Evolutionary conservation across 1,140 invertebrate genomes (phyloP).

Genomic region (Pseudomyrmex gracilis): DNA sequence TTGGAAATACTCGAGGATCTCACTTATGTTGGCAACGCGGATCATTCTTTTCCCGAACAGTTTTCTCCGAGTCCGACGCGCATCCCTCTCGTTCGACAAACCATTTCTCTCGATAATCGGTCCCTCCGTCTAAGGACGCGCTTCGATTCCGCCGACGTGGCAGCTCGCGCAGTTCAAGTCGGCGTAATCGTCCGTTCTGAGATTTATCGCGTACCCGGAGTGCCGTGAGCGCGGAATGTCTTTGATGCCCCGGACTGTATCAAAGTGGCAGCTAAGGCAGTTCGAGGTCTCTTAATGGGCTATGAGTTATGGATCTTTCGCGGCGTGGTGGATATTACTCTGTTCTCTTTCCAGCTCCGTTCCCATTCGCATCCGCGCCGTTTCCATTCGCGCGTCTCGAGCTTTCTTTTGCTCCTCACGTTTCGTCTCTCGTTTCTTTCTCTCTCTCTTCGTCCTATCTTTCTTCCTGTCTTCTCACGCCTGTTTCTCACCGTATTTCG

Average conservation of each 20-base stretch:
- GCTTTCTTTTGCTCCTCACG: slow-evolving; percentile 22
- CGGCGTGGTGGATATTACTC: slow-evolving; percentile 58
- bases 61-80: slow-evolving; percentile 10
- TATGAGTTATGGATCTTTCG: slow-evolving; percentile 81
- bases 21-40: slow-evolving; percentile 55
- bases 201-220: slow-evolving; percentile 77
- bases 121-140: slow-evolving; percentile 42
- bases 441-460: neutral
- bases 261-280: slow-evolving; percentile 79
- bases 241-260: slow-evolving; percentile 82
- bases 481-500: neutral
- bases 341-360: slow-evolving; percentile 53
- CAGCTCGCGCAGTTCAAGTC: slow-evolving; percentile 55
- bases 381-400: slow-evolving; percentile 10
- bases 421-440: slow-evolving; percentile 9
- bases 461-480: neutral
- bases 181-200: slow-evolving; percentile 70
- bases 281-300: slow-evolving; percentile 82
- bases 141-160: slow-evolving; percentile 70
- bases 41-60: slow-evolving; percentile 52
- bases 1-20: neutral
- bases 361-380: slow-evolving; percentile 21
- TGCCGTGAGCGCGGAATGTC: slow-evolving; percentile 77
- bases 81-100: slow-evolving; percentile 61
- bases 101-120: slow-evolving; percentile 72